Evolutionary conservation across 2,888 invertebrate species (phyloP).

Genomic region (Baronia brevicornis): DNA sequence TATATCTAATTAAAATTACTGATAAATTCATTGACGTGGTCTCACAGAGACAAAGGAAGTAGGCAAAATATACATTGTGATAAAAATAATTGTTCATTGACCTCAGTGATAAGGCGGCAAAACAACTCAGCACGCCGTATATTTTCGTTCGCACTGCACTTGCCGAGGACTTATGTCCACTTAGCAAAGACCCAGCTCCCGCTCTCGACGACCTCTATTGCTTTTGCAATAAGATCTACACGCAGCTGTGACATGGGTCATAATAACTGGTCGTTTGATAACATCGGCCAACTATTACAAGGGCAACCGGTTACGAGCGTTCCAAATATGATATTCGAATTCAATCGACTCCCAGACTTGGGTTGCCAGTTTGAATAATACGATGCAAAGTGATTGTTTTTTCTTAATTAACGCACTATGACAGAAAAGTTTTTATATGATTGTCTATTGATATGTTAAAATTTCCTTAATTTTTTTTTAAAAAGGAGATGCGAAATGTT

Average conservation of each 20-base stretch:
- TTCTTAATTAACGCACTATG: no score
- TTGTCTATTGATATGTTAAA: no score
- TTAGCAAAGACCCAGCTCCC: constrained; percentile 44
- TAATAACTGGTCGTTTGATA: constrained; percentile 53
- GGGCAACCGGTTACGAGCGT: constrained; percentile 71
- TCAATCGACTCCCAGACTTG: constrained; percentile 55
- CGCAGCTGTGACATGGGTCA: constrained; percentile 40
- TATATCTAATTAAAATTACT: not conserved
- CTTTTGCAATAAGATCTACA: constrained; percentile 25
- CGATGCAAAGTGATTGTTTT: constrained; percentile 22
- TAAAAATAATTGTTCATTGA: constrained; percentile 37
- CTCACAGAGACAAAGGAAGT: constrained; percentile 4
- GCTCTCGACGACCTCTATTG: constrained; percentile 30
- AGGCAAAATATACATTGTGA: constrained; percentile 10
- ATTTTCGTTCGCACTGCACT: constrained; percentile 75
- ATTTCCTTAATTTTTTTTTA: no score
- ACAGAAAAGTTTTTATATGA: no score
- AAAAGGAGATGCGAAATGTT: no score
- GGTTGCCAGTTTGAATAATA: constrained; percentile 24
- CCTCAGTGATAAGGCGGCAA: constrained; percentile 71
- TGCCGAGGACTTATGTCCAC: constrained; percentile 61
- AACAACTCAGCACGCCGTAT: constrained; percentile 72
- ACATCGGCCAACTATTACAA: constrained; percentile 74
- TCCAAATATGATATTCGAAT: constrained; percentile 71
- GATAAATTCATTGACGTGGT: constrained; percentile 1